Conservation (phyloP, 2,888 invertebrate species). For the Lithosia quadra region DNA sequence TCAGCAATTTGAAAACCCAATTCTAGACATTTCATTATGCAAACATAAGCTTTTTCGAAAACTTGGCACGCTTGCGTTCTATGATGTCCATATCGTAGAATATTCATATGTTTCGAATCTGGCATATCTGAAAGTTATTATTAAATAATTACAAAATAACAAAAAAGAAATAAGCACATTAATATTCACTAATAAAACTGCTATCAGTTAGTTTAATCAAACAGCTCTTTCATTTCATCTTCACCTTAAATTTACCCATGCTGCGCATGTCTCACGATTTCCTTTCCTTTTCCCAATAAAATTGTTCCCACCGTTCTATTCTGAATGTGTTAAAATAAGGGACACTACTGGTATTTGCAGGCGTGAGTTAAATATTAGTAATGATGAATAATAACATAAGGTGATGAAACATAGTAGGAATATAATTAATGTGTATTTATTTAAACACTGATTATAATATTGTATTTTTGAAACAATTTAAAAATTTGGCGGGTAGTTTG, state of each 20-base stretch:
- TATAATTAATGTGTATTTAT: too few species aligned
- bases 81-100: conserved; percentile 74
- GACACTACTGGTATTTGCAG: background rate
- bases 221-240: background rate
- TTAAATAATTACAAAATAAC: background rate
- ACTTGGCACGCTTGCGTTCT: conserved; percentile 61
- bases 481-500: too few species aligned
- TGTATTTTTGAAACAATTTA: too few species aligned
- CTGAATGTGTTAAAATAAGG: background rate
- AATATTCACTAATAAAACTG: background rate
- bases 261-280: background rate
- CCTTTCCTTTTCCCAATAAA: too few species aligned
- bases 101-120: conserved; percentile 38
- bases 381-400: too few species aligned
- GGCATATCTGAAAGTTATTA: conserved; percentile 16
- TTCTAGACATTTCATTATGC: conserved; percentile 70
- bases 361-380: too few species aligned
- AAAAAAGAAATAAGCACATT: background rate
- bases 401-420: too few species aligned
- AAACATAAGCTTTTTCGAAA: conserved; percentile 66
- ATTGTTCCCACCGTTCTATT: background rate
- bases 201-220: background rate
- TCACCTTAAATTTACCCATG: background rate
- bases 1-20: conserved; percentile 65
- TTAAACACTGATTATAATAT: too few species aligned